A percentile compares a stretch with the other conserved stretches of the same genome.
These are phyloP conservation scores for Nomada ferruginata DNA, from an alignment of 2,888 invertebrate genomes.

Conservation along the genomic window DNA sequence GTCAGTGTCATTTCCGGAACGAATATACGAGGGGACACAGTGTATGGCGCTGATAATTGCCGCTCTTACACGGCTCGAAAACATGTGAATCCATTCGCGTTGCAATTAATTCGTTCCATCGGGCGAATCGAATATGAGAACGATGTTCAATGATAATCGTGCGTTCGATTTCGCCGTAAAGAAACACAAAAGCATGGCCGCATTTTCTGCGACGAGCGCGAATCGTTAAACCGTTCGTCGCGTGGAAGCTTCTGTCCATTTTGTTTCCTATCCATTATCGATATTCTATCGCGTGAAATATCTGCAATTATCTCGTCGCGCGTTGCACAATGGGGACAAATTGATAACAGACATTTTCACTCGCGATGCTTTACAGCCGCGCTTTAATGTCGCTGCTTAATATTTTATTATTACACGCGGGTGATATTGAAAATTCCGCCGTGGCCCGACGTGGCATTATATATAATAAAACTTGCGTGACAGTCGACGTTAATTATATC, in stretches of 20 bases:
- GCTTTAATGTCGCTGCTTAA: too few relatives aligned
- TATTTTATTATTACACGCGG: background rate
- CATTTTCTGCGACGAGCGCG: too few relatives aligned
- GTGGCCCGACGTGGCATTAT: too few relatives aligned
- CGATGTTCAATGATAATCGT: background rate
- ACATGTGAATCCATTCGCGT: slow-evolving; percentile 9
- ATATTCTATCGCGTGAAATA: too few relatives aligned
- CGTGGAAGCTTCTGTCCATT: too few relatives aligned
- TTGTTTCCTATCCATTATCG: too few relatives aligned
- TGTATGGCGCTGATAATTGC: slow-evolving; percentile 63
- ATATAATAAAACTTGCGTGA: slow-evolving; percentile 7
- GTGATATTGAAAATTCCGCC: background rate
- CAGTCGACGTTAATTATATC: slow-evolving; percentile 40
- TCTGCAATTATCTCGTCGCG: too few relatives aligned
- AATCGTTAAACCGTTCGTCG: too few relatives aligned
- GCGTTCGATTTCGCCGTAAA: background rate
- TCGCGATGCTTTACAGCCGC: too few relatives aligned
- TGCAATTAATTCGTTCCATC: slow-evolving; percentile 36
- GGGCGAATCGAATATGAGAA: background rate
- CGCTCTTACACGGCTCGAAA: slow-evolving; percentile 50
- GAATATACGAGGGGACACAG: slow-evolving; percentile 54
- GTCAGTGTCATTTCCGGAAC: slow-evolving; percentile 72
- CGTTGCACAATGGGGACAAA: too few relatives aligned
- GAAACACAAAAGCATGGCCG: too few relatives aligned
- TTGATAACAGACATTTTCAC: too few relatives aligned